Evolutionary conservation across 92 coral and sea anemone genomes (phyloP).

Genomic region (Ricordea florida): DNA sequence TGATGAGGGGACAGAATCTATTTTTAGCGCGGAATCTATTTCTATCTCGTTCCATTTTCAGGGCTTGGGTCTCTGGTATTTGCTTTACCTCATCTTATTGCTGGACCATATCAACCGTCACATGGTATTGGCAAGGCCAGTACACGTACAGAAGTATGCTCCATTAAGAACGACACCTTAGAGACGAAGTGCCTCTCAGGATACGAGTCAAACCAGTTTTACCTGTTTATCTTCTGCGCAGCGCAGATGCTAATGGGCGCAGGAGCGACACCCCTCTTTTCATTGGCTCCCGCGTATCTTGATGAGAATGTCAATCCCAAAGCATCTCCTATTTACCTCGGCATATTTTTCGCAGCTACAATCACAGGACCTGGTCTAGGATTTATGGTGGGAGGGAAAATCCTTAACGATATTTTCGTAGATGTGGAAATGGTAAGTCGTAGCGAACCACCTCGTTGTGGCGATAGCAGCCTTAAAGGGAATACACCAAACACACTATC

Average conservation of each 20-base stretch:
- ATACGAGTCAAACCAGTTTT: conserved; percentile 68
- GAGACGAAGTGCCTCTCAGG: conserved; percentile 9
- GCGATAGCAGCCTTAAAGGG: no score
- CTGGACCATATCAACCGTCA: conserved; percentile 62
- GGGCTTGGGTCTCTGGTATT: conserved; percentile 64
- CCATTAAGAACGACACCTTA: conserved; percentile 10
- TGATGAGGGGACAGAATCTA: no score
- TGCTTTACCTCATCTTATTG: conserved; percentile 65
- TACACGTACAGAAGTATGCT: not conserved
- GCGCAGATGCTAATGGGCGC: conserved; percentile 73
- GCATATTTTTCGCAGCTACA: conserved; percentile 62
- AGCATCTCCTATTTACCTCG: conserved; percentile 62
- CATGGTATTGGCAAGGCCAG: not conserved
- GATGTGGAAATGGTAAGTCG: conserved; percentile 58
- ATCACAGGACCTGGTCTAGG: conserved; percentile 79
- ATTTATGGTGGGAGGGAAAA: conserved; percentile 67
- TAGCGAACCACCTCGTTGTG: no score
- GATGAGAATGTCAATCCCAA: conserved; percentile 81
- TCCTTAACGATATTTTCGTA: conserved; percentile 54
- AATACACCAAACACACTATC: no score
- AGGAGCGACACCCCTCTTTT: conserved; percentile 77
- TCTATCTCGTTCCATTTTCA: conserved; percentile 1
- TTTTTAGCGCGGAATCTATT: no score
- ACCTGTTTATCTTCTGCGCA: conserved; percentile 56
- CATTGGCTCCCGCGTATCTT: conserved; percentile 67